These are phyloP conservation scores for Verasper variegatus DNA, from an alignment of 2,113 vertebrate species.

Conservation along the genomic window DNA sequence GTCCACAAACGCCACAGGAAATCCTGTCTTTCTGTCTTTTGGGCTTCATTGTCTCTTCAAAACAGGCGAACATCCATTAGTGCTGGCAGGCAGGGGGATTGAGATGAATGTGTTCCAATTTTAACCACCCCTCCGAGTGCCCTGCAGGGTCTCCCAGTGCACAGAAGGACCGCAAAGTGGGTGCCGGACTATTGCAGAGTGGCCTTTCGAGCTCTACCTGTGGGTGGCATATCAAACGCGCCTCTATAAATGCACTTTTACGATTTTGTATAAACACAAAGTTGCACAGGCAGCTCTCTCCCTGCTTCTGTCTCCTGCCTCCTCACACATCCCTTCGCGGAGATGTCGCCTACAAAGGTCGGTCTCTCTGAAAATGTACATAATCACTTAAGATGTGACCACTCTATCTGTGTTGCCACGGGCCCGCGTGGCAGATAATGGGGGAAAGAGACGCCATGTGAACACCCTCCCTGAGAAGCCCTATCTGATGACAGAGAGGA, in stretches of 20 bases:
- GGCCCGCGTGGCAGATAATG: slow-evolving; percentile 29
- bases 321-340: neutral
- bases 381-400: slow-evolving; percentile 41
- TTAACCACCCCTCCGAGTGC: slow-evolving; percentile 58
- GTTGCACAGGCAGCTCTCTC: neutral
- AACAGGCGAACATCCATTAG: slow-evolving; percentile 69
- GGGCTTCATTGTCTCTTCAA: slow-evolving; percentile 63
- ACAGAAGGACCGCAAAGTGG: slow-evolving; percentile 46
- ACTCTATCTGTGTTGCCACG: slow-evolving; percentile 9
- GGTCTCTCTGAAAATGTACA: slow-evolving; percentile 26
- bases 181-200: slow-evolving; percentile 42
- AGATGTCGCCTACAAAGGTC: slow-evolving; percentile 3
- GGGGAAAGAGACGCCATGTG: slow-evolving; percentile 29
- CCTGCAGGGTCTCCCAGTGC: slow-evolving; percentile 41
- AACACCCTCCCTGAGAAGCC: slow-evolving; percentile 13
- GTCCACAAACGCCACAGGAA: slow-evolving; percentile 32
- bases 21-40: slow-evolving; percentile 16
- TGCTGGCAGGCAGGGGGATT: slow-evolving; percentile 62
- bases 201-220: slow-evolving; percentile 44
- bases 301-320: neutral
- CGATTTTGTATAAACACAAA: neutral
- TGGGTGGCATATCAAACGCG: slow-evolving; percentile 50
- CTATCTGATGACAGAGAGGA: slow-evolving; percentile 18
- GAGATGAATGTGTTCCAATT: slow-evolving; percentile 76
- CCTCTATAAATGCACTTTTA: slow-evolving; percentile 11